A percentile compares a stretch with the other conserved stretches of the same genome.
Evolutionary conservation across 2,888 invertebrate genomes (phyloP).

Genomic region (Nemurella pictetii): DNA sequence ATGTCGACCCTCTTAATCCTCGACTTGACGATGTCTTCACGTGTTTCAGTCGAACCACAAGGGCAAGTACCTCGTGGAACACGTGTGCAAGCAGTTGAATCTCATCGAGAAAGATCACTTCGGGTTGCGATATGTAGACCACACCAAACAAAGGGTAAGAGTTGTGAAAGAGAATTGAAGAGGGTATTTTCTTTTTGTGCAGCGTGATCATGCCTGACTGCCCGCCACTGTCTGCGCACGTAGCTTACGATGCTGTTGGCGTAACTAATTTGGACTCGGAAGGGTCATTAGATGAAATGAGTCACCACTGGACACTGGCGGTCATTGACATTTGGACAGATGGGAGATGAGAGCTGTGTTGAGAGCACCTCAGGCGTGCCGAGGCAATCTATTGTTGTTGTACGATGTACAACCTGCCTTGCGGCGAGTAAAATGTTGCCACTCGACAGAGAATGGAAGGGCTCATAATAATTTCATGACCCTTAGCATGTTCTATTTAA

Average conservation of each 20-base stretch:
- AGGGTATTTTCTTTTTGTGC: no score
- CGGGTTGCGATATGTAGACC: constrained; percentile 89
- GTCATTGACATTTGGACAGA: background rate
- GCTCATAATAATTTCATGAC: background rate
- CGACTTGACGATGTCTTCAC: background rate
- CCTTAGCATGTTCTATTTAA: background rate
- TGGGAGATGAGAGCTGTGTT: background rate
- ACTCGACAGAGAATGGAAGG: background rate
- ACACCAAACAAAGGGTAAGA: constrained; percentile 83
- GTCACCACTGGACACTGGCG: background rate
- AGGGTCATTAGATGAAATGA: background rate
- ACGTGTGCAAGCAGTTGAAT: constrained; percentile 87
- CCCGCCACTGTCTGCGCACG: background rate
- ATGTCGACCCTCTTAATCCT: no score
- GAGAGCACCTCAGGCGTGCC: no score
- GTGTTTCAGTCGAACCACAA: constrained; percentile 76
- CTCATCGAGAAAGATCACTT: constrained; percentile 93
- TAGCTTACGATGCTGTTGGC: background rate
- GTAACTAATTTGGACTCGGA: background rate
- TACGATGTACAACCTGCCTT: background rate
- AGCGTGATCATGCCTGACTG: background rate
- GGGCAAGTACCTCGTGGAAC: constrained; percentile 85
- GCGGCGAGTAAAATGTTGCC: background rate
- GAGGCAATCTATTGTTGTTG: background rate
- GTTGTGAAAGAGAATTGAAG: background rate